Percentiles rank a stretch among this genome's conserved stretches.
Evolutionary conservation across 2,888 invertebrate species (phyloP).

Genomic region (Drosophila ezoana): DNA sequence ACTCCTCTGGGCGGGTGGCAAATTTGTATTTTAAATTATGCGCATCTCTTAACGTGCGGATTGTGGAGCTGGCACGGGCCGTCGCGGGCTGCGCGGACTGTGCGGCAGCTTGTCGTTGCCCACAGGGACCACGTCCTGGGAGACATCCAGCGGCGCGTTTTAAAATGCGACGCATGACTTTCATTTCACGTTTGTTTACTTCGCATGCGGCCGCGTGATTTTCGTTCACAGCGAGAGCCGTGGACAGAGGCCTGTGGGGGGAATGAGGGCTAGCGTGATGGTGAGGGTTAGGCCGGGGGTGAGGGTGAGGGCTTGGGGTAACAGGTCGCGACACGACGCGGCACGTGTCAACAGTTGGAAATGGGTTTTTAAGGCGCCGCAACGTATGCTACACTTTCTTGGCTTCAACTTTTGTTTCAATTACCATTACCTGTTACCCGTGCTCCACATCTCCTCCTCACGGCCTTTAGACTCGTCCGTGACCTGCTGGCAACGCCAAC

Average conservation of each 20-base stretch:
- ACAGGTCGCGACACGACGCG: constrained; percentile 58
- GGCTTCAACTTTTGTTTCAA: constrained; percentile 76
- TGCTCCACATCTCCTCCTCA: not conserved
- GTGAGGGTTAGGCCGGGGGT: not conserved
- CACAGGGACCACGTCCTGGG: constrained; percentile 44
- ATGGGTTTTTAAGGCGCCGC: constrained; percentile 78
- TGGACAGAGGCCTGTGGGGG: not conserved
- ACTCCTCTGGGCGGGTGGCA: constrained; percentile 35
- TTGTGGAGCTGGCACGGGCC: constrained; percentile 1
- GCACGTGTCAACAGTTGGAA: constrained; percentile 80
- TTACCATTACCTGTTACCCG: constrained; percentile 73
- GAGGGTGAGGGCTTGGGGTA: constrained; percentile 28
- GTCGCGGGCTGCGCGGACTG: not conserved
- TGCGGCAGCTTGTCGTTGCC: constrained; percentile 3
- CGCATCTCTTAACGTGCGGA: constrained; percentile 61
- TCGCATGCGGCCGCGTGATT: constrained; percentile 77
- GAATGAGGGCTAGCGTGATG: not conserved
- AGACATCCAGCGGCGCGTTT: constrained; percentile 55
- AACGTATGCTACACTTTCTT: constrained; percentile 76
- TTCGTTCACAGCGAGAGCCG: constrained; percentile 46
- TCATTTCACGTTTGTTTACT: constrained; percentile 79
- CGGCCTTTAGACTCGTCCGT: constrained; percentile 12
- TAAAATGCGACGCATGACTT: constrained; percentile 79
- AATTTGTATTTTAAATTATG: constrained; percentile 79
- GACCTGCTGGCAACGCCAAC: constrained; percentile 44